Conservation (phyloP, 2,113 vertebrate species). For the Jacana jacana region DNA sequence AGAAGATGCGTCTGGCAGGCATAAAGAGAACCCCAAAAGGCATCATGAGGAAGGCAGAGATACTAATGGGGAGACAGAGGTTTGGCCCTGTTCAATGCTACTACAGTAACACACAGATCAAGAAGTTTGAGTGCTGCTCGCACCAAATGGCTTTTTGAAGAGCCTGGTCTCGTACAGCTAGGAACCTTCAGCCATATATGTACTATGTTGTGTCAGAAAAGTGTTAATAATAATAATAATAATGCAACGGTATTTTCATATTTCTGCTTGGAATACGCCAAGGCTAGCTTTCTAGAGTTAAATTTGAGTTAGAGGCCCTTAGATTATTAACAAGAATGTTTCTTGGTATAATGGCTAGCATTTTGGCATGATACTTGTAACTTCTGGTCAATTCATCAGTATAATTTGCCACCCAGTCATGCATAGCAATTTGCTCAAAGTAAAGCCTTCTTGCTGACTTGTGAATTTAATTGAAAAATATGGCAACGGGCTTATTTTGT, state of each 20-base stretch:
- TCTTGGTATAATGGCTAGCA: neutral
- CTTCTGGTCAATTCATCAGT: neutral
- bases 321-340: neutral
- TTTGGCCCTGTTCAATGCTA: neutral
- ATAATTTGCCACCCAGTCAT: neutral
- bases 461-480: constrained; percentile 10
- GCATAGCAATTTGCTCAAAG: neutral
- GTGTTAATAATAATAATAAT: neutral
- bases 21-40: neutral
- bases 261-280: neutral
- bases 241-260: neutral
- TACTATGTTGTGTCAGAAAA: neutral
- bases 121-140: neutral
- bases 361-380: neutral
- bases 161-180: accelerated
- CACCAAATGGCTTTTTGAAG: neutral
- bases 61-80: neutral
- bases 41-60: neutral
- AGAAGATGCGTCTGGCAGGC: neutral
- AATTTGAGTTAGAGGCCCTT: neutral
- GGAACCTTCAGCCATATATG: neutral
- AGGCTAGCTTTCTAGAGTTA: neutral
- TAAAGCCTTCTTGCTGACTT: neutral
- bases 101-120: neutral
- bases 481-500: neutral